Evolutionary conservation across 2,888 invertebrate species (phyloP).

Genomic region (Siphlonurus alternatus): DNA sequence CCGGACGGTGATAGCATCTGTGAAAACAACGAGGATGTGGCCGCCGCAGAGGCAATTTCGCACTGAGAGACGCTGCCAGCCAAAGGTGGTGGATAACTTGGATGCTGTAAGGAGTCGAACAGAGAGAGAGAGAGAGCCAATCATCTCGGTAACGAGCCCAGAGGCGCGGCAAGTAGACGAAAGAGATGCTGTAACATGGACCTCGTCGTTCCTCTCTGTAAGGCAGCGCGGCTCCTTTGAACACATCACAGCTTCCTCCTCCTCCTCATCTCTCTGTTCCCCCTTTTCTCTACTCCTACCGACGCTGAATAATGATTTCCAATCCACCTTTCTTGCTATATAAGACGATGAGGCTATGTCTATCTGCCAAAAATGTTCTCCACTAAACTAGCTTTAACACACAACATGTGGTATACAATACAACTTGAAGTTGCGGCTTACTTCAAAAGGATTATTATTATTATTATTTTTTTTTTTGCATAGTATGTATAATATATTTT

Average conservation of each 20-base stretch:
- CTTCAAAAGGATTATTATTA: background rate
- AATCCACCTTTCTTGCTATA: background rate
- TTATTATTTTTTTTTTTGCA: background rate
- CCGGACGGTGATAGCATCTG: no score
- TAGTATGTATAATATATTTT: background rate
- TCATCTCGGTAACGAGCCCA: background rate
- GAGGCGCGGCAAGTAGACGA: background rate
- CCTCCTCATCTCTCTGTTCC: no score
- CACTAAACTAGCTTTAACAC: background rate
- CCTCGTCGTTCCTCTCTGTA: no score
- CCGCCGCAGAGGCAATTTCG: no score
- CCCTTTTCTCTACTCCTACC: background rate
- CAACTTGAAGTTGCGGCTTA: background rate
- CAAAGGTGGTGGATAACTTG: no score
- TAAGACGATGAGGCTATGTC: no score
- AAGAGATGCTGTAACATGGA: background rate
- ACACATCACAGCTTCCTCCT: background rate
- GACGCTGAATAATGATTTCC: constrained; percentile 4
- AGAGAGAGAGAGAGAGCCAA: background rate
- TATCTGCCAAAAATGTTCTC: background rate
- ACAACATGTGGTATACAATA: background rate
- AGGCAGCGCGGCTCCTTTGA: background rate
- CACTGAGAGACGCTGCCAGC: no score
- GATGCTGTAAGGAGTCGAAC: no score
- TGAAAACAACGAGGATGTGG: no score